phyloP scores from a whole-genome alignment of 2,888 invertebrate genomes.

The Leucozona laternaria region DNA sequence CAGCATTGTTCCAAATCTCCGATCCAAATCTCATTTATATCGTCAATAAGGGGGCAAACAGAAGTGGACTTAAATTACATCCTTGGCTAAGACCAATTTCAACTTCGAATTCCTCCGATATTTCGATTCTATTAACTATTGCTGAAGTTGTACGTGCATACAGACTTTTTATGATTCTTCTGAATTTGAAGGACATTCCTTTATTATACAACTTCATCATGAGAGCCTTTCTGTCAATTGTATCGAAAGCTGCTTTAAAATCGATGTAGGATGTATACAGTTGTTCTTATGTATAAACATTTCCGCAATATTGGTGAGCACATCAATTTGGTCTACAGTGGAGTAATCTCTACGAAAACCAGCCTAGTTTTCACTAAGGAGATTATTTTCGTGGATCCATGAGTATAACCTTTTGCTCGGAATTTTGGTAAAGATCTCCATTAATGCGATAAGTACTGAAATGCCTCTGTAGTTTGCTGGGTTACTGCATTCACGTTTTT shows the following conservation, averaged over 20 bases:
- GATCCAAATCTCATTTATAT: background rate
- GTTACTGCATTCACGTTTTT: too few species aligned
- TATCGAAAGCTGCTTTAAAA: too few species aligned
- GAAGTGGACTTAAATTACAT: background rate
- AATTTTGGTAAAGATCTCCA: slow-evolving; percentile 2
- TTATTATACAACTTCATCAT: too few species aligned
- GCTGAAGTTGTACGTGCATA: too few species aligned
- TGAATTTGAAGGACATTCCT: too few species aligned
- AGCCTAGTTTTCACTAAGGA: background rate
- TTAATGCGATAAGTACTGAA: background rate
- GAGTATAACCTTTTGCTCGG: background rate
- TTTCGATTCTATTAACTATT: too few species aligned
- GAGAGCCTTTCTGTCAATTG: too few species aligned
- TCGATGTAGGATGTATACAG: too few species aligned
- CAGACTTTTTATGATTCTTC: too few species aligned
- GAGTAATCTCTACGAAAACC: too few species aligned
- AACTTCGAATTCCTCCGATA: background rate
- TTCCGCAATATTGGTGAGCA: slow-evolving; percentile 3
- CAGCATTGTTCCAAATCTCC: too few species aligned
- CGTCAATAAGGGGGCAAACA: background rate
- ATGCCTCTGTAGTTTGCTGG: background rate
- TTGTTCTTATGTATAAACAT: background rate
- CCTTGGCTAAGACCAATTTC: background rate
- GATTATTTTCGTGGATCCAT: background rate
- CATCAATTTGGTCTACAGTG: background rate